Conservation (phyloP, 1,140 invertebrate genomes). For the Zaprionus tsacasi region DNA sequence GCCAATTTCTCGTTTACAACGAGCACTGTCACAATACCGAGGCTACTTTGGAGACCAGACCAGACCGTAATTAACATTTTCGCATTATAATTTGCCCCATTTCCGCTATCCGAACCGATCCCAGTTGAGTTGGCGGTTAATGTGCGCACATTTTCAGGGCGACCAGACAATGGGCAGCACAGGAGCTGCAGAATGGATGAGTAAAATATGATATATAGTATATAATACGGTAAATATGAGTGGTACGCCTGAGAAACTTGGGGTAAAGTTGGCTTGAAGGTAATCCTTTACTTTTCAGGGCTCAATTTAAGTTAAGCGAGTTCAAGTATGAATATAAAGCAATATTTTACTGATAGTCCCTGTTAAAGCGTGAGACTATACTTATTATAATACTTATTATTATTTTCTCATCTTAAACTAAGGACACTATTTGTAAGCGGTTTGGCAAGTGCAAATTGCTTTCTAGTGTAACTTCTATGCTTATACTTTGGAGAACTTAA, state of each 20-base stretch:
- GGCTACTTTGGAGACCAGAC: constrained; percentile 37
- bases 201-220: constrained; percentile 4
- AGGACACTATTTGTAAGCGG: too few species aligned
- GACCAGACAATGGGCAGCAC: background rate
- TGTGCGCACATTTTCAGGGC: constrained; percentile 66
- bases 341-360: too few species aligned
- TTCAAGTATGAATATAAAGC: too few species aligned
- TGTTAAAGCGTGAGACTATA: too few species aligned
- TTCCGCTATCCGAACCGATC: constrained; percentile 47
- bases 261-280: too few species aligned
- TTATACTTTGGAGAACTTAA: too few species aligned
- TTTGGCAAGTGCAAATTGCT: too few species aligned
- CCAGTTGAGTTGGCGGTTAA: constrained; percentile 60
- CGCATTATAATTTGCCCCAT: constrained; percentile 77
- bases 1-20: constrained; percentile 67
- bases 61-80: constrained; percentile 76
- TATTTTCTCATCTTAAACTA: too few species aligned
- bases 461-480: too few species aligned
- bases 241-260: background rate
- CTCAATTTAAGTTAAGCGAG: too few species aligned
- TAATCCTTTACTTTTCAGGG: too few species aligned
- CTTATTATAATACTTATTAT: too few species aligned
- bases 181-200: background rate
- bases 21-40: constrained; percentile 50
- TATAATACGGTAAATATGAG: background rate